Percentiles rank a stretch among this genome's conserved stretches.
These are phyloP conservation scores for Arge pagana DNA, from an alignment of 2,888 invertebrate genomes.

Conservation along the genomic window DNA sequence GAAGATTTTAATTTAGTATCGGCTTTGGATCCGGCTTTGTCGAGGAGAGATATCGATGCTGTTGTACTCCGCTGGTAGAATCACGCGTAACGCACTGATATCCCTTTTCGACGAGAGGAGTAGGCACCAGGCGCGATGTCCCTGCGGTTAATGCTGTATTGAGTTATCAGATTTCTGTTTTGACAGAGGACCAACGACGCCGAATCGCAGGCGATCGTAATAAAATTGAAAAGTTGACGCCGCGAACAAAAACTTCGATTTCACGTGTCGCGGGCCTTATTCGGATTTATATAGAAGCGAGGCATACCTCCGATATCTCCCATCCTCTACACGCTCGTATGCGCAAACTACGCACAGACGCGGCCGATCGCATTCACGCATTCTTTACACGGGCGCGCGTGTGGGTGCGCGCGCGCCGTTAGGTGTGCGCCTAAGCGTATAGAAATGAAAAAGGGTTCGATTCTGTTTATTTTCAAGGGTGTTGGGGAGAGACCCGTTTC, in stretches of 20 bases:
- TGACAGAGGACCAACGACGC: constrained; percentile 55
- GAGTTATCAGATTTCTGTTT: constrained; percentile 54
- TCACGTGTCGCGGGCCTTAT: constrained; percentile 37
- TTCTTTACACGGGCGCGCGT: not conserved
- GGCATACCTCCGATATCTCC: not conserved
- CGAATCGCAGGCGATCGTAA: constrained; percentile 13
- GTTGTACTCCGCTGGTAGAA: too few relatives aligned
- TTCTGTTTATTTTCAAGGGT: constrained; percentile 51
- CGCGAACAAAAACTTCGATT: constrained; percentile 37
- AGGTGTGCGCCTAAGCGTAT: not conserved
- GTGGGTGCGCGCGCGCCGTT: too few relatives aligned
- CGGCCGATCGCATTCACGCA: not conserved
- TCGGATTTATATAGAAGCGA: constrained; percentile 45
- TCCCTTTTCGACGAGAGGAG: too few relatives aligned
- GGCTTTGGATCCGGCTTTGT: too few relatives aligned
- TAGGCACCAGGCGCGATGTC: too few relatives aligned
- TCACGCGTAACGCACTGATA: too few relatives aligned
- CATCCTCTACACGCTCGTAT: not conserved
- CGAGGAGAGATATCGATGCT: too few relatives aligned
- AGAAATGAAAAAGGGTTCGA: constrained; percentile 47
- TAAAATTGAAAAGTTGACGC: constrained; percentile 21
- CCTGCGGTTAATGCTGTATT: too few relatives aligned
- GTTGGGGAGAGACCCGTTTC: constrained; percentile 28
- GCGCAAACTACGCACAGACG: too few relatives aligned
- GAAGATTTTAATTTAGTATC: too few relatives aligned